Evolutionary conservation across 2,797 vertebrate species (phyloP).

Genomic region (Psittacula echo): DNA sequence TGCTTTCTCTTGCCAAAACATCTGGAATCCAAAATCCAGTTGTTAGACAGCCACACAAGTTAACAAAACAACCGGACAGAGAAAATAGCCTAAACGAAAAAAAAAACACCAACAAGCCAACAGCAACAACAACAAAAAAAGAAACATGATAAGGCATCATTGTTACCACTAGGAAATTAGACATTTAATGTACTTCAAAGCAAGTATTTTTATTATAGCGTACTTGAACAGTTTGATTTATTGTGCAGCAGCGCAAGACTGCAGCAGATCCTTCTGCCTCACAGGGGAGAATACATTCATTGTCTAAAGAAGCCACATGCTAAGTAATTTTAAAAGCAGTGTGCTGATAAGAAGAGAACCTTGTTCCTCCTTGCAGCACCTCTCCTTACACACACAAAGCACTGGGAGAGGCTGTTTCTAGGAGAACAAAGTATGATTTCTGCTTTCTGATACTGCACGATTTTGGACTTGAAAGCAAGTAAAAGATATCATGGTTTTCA

Average conservation of each 20-base stretch:
- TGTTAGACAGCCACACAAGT: conserved; percentile 74
- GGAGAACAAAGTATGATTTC: not conserved
- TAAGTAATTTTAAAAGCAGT: conserved; percentile 56
- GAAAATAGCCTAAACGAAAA: conserved; percentile 58
- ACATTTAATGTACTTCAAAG: conserved; percentile 81
- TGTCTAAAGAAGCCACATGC: conserved; percentile 42
- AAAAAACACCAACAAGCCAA: not conserved
- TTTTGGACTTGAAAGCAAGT: conserved; percentile 10
- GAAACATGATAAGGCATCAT: conserved; percentile 62
- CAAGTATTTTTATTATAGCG: conserved; percentile 76
- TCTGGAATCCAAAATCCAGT: conserved; percentile 80
- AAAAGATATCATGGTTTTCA: not conserved
- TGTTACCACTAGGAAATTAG: conserved; percentile 75
- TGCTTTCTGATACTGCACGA: not conserved
- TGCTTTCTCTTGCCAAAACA: conserved; percentile 77
- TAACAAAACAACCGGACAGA: conserved; percentile 74
- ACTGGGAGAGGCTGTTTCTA: not conserved
- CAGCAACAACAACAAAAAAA: not conserved
- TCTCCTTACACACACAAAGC: not conserved
- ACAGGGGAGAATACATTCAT: conserved; percentile 37
- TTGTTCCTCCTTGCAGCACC: not conserved
- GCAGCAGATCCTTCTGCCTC: conserved; percentile 62
- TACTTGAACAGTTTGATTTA: conserved; percentile 76
- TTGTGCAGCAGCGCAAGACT: conserved; percentile 66
- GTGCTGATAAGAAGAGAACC: not conserved